These are phyloP conservation scores for Arothron firmamentum DNA, from an alignment of 2,113 vertebrate genomes.

Conservation along the genomic window DNA sequence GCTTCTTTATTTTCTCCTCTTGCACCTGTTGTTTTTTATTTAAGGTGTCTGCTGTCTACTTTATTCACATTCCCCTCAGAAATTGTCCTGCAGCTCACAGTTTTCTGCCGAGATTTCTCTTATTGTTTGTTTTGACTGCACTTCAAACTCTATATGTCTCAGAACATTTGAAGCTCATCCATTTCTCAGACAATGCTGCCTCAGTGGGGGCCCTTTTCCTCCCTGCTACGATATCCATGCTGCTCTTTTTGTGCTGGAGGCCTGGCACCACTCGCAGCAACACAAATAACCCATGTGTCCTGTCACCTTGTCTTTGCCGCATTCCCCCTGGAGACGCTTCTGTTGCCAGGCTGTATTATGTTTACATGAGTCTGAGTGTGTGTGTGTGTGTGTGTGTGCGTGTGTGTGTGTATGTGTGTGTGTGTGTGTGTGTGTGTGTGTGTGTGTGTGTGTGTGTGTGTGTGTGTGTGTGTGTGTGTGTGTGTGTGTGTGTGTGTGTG, in stretches of 20 bases:
- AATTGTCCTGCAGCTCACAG: background rate
- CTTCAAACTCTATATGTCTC: constrained; percentile 15
- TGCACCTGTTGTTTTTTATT: constrained; percentile 12
- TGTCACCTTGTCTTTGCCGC: constrained; percentile 35
- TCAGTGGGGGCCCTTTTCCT: constrained; percentile 45
- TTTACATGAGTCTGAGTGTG: constrained; percentile 30
- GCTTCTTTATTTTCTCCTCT: constrained; percentile 18
- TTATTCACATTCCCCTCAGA: background rate
- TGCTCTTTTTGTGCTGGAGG: constrained; percentile 53
- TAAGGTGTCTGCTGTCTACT: background rate
- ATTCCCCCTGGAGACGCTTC: constrained; percentile 44
- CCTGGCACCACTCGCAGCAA: constrained; percentile 46
- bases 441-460: background rate
- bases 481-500: constrained; percentile 2
- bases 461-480: constrained; percentile 2
- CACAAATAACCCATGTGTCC: constrained; percentile 50
- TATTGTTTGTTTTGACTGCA: constrained; percentile 14
- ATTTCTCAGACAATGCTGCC: constrained; percentile 41
- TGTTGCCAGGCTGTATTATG: constrained; percentile 41
- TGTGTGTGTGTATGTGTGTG: constrained; percentile 4
- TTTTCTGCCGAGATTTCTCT: background rate
- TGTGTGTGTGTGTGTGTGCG: background rate
- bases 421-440: background rate
- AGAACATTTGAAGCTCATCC: constrained; percentile 18
- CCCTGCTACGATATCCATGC: constrained; percentile 57